phyloP scores from a whole-genome alignment of 2,113 vertebrate species.

The Rhinichthys klamathensis region DNA sequence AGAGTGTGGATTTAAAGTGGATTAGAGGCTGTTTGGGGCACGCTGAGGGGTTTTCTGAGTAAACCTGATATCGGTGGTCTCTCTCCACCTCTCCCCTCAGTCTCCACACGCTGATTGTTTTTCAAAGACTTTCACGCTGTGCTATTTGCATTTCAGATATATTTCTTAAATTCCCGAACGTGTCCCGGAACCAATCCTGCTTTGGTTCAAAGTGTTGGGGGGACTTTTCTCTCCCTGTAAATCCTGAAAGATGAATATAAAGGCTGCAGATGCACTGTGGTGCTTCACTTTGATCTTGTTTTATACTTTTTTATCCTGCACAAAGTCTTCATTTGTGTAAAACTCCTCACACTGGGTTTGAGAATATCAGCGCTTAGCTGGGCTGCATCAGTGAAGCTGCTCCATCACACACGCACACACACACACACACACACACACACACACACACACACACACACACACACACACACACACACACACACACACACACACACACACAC shows the following conservation, averaged over 20 bases:
- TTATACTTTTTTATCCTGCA: conserved; percentile 34
- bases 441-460: neutral
- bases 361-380: conserved; percentile 29
- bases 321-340: conserved; percentile 47
- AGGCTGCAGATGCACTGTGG: conserved; percentile 35
- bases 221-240: conserved; percentile 31
- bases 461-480: neutral
- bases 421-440: neutral
- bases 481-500: too few relatives aligned
- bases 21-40: conserved; percentile 43
- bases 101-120: conserved; percentile 26
- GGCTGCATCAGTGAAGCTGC: conserved; percentile 10
- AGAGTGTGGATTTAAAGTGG: conserved; percentile 45
- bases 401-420: neutral
- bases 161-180: conserved; percentile 36
- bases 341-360: conserved; percentile 21
- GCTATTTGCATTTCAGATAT: conserved; percentile 46
- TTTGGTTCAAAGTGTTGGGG: conserved; percentile 42
- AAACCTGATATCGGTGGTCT: conserved; percentile 49
- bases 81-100: conserved; percentile 1
- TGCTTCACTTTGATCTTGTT: conserved; percentile 49
- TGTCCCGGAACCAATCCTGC: conserved; percentile 30
- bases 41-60: conserved; percentile 37
- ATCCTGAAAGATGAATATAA: conserved; percentile 39
- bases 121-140: conserved; percentile 38